Conservation (phyloP, 2,113 vertebrate species). For the Pteropus alecto region DNA sequence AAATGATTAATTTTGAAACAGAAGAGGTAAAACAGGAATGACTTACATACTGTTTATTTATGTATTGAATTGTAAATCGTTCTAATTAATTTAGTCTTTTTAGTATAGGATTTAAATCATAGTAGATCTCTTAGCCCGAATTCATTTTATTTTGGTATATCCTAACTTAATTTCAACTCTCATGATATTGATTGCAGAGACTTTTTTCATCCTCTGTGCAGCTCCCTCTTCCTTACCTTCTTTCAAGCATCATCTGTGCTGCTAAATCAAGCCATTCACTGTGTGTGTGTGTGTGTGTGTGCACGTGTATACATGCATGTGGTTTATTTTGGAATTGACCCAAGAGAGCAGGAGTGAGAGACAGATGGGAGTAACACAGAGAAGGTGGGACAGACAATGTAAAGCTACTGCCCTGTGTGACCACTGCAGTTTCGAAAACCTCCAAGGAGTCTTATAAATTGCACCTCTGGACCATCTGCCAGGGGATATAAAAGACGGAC, state of each 20-base stretch:
- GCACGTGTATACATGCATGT: fast-evolving
- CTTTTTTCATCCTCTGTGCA: background rate
- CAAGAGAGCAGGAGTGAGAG: background rate
- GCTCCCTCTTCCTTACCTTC: background rate
- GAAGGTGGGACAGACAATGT: background rate
- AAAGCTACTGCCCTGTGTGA: background rate
- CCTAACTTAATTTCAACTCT: background rate
- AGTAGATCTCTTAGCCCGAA: background rate
- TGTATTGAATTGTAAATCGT: background rate
- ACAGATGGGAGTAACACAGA: background rate
- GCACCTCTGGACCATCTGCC: background rate
- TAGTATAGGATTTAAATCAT: background rate
- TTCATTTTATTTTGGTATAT: background rate
- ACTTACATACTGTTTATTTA: background rate
- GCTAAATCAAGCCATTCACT: background rate
- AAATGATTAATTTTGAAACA: background rate
- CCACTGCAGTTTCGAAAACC: background rate
- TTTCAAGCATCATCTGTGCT: background rate
- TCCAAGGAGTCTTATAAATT: background rate
- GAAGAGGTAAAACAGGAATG: background rate
- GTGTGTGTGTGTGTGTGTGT: too few relatives aligned
- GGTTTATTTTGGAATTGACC: background rate
- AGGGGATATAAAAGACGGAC: background rate
- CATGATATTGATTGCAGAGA: background rate
- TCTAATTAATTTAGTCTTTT: background rate